Conservation (phyloP, 2,888 invertebrate genomes). For the Exocentrus adspersus region DNA sequence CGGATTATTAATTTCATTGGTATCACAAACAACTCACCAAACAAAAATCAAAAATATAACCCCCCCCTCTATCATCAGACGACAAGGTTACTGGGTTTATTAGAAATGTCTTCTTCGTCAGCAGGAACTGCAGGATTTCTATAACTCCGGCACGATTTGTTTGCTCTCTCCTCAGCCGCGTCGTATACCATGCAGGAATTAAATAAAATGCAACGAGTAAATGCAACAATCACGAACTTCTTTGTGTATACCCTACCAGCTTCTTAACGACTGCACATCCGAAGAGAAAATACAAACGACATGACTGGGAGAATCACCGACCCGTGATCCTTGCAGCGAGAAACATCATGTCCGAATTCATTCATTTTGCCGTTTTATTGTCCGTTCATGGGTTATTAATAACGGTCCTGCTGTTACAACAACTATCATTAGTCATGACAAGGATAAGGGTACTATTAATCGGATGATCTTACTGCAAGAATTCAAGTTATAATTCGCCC, state of each 20-base stretch:
- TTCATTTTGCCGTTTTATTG: conserved; percentile 33
- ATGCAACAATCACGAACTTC: conserved; percentile 18
- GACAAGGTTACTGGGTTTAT: too few relatives aligned
- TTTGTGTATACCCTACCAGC: conserved; percentile 11
- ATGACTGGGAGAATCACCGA: conserved; percentile 32
- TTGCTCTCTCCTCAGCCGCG: not conserved
- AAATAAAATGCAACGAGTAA: conserved; percentile 19
- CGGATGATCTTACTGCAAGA: too few relatives aligned
- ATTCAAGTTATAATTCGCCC: too few relatives aligned
- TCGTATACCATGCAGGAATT: conserved; percentile 10
- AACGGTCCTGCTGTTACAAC: conserved; percentile 37
- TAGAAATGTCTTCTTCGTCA: not conserved
- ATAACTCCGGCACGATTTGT: not conserved
- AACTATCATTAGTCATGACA: conserved; percentile 30
- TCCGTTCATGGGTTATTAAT: conserved; percentile 45
- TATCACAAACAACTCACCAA: too few relatives aligned
- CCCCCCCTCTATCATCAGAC: too few relatives aligned
- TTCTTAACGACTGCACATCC: conserved; percentile 12
- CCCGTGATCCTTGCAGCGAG: conserved; percentile 40
- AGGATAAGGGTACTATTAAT: not conserved
- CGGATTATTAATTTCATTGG: too few relatives aligned
- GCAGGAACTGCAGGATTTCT: not conserved
- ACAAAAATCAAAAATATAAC: too few relatives aligned
- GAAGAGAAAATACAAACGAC: conserved; percentile 27
- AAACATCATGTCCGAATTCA: conserved; percentile 40